Evolutionary conservation across 1,140 invertebrate species (phyloP).

Genomic region (Ceratina japonica): DNA sequence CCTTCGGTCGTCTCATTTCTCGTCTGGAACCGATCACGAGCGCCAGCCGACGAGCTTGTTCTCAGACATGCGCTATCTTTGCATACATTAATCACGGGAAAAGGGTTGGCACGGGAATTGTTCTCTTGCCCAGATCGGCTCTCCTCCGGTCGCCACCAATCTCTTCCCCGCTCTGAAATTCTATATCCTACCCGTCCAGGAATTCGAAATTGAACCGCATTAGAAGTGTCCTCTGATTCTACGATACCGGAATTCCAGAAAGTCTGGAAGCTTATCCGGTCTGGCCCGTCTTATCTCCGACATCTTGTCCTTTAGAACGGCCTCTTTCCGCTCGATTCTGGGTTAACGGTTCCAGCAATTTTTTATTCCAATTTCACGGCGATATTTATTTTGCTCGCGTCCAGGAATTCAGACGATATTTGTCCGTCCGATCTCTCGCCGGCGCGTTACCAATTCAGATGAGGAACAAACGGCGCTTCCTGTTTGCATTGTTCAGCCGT

Average conservation of each 20-base stretch:
- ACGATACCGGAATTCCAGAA: constrained; percentile 23
- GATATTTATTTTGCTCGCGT: not conserved
- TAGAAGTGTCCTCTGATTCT: constrained; percentile 41
- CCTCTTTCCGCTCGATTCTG: not conserved
- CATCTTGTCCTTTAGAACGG: not conserved
- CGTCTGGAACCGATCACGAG: constrained; percentile 20
- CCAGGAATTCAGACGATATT: not conserved
- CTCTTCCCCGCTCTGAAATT: constrained; percentile 41
- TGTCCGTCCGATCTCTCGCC: not conserved
- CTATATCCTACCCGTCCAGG: constrained; percentile 49
- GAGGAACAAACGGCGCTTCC: constrained; percentile 1
- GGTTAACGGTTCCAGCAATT: not conserved
- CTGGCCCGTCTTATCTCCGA: constrained; percentile 1
- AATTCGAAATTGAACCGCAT: constrained; percentile 57
- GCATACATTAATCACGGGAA: constrained; percentile 65
- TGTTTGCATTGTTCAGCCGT: constrained; percentile 24
- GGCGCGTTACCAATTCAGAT: not conserved
- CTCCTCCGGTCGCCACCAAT: constrained; percentile 23
- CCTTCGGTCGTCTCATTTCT: constrained; percentile 19
- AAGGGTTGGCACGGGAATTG: constrained; percentile 59
- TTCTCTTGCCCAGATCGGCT: constrained; percentile 41
- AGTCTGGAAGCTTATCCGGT: not conserved
- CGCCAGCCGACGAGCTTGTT: constrained; percentile 15
- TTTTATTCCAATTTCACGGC: not conserved
- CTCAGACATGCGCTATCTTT: constrained; percentile 53